Evolutionary conservation across 2,797 vertebrate species (phyloP).

Genomic region (Falco berigora): DNA sequence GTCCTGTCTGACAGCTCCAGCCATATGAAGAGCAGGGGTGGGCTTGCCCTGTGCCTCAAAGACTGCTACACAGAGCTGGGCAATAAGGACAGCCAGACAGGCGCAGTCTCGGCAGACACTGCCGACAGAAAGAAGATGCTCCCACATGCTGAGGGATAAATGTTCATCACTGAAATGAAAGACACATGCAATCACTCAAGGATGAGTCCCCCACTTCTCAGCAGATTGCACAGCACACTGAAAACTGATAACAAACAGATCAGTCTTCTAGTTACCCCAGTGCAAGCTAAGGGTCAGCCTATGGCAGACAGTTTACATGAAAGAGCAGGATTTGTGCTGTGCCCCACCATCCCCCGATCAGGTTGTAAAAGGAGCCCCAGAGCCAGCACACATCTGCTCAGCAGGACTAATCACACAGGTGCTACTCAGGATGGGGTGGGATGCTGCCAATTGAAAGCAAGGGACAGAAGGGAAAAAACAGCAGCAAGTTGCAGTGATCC

Average conservation of each 20-base stretch:
- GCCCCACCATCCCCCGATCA: fast-evolving
- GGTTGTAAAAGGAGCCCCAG: neutral
- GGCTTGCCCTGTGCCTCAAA: neutral
- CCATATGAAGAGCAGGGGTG: fast-evolving
- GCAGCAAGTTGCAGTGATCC: neutral
- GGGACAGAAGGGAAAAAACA: neutral
- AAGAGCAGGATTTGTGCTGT: neutral
- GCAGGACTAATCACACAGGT: neutral
- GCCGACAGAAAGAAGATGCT: neutral
- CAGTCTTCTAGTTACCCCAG: neutral
- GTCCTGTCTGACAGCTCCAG: neutral
- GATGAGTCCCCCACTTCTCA: neutral
- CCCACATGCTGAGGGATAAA: neutral
- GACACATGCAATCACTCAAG: neutral
- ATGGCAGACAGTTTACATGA: fast-evolving
- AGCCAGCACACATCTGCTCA: neutral
- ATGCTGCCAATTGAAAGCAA: neutral
- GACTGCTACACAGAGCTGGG: neutral
- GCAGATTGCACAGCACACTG: neutral
- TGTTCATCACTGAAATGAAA: neutral
- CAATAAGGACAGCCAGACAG: neutral
- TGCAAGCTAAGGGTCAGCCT: neutral
- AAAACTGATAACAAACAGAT: neutral
- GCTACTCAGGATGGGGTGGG: neutral
- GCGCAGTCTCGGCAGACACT: fast-evolving